A percentile compares a stretch with the other conserved stretches of the same genome.
These are phyloP conservation scores for Amphimallon solstitiale DNA, from an alignment of 2,888 invertebrate species.

Conservation along the genomic window DNA sequence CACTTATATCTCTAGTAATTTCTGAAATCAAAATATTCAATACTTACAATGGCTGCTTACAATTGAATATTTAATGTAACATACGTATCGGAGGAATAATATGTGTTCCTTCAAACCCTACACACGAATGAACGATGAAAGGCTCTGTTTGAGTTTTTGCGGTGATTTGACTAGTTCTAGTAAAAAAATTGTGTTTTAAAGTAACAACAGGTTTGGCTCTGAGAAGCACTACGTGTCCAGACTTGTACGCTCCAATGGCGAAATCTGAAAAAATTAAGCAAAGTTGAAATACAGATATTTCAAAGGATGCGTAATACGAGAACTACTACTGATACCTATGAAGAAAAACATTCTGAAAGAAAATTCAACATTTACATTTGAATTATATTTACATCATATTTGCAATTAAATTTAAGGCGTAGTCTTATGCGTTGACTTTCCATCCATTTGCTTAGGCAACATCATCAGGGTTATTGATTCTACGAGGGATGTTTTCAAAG, in stretches of 20 bases:
- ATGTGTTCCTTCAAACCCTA: background rate
- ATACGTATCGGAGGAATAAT: slow-evolving; percentile 9
- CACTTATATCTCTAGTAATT: background rate
- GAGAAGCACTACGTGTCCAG: slow-evolving; percentile 68
- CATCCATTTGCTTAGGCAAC: too few species aligned
- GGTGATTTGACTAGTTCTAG: slow-evolving; percentile 21
- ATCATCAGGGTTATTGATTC: too few species aligned
- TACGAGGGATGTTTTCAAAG: too few species aligned
- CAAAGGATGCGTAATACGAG: too few species aligned
- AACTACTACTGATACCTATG: too few species aligned
- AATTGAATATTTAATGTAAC: background rate
- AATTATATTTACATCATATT: too few species aligned
- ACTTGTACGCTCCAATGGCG: slow-evolving; percentile 70
- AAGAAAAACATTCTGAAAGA: too few species aligned
- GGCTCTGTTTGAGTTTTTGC: slow-evolving; percentile 5
- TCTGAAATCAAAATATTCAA: background rate
- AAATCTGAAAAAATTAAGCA: slow-evolving; percentile 64
- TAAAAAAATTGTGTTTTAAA: slow-evolving; percentile 37
- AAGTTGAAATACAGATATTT: too few species aligned
- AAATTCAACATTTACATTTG: too few species aligned
- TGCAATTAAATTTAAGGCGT: too few species aligned
- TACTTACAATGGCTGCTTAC: background rate
- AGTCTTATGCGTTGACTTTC: too few species aligned
- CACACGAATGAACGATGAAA: slow-evolving; percentile 8
- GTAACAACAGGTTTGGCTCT: slow-evolving; percentile 59